Evolutionary conservation across 1,140 invertebrate species (phyloP).

Genomic region (Drosophila nikananu): DNA sequence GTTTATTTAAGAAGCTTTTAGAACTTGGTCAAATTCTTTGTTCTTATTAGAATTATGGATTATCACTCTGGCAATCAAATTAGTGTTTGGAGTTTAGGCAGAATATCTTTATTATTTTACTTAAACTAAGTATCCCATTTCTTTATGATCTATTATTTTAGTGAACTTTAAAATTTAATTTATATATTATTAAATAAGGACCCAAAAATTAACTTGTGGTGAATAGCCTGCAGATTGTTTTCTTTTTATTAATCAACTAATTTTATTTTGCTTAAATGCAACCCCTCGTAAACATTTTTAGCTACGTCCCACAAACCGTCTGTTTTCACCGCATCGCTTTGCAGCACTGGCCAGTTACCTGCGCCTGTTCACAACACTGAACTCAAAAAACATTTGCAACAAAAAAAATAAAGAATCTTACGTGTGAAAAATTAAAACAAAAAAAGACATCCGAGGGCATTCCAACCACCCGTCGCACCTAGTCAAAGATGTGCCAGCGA

Average conservation of each 20-base stretch:
- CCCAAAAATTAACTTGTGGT: not conserved
- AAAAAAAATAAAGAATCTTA: conserved; percentile 71
- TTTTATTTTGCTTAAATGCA: not conserved
- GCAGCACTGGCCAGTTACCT: conserved; percentile 3
- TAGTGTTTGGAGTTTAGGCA: not conserved
- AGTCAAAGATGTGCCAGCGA: conserved; percentile 55
- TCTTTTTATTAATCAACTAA: not conserved
- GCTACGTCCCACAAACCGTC: not conserved
- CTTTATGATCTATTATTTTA: not conserved
- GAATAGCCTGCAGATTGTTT: not conserved
- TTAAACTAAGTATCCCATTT: not conserved
- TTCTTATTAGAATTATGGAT: not conserved
- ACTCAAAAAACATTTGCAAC: conserved; percentile 52
- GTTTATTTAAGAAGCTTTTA: too few species aligned
- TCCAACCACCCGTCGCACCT: conserved; percentile 16
- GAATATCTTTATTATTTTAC: not conserved
- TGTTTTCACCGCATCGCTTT: conserved; percentile 6
- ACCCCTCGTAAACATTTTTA: not conserved
- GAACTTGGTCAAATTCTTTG: not conserved
- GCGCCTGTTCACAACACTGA: conserved; percentile 25
- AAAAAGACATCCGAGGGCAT: conserved; percentile 22
- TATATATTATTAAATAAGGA: not conserved
- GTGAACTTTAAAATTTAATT: not conserved
- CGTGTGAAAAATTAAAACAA: conserved; percentile 67
- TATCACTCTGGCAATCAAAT: not conserved